These are phyloP conservation scores for Vireo griseus DNA, from an alignment of 2,797 vertebrate genomes.

Conservation along the genomic window DNA sequence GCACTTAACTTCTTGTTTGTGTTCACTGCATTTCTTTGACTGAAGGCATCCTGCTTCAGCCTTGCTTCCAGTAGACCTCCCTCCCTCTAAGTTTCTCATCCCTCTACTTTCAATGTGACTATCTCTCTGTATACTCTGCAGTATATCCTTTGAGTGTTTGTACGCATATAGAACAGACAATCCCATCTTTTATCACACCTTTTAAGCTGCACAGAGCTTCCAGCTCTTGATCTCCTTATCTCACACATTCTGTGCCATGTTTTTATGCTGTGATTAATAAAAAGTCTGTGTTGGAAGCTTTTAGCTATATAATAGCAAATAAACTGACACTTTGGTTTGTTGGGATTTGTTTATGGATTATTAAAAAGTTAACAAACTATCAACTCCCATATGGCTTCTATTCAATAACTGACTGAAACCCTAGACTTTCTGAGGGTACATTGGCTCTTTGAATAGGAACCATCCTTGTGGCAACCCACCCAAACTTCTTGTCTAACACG, in stretches of 20 bases:
- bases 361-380: background rate
- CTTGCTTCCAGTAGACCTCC: background rate
- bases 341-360: background rate
- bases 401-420: background rate
- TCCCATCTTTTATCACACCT: background rate
- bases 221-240: background rate
- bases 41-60: background rate
- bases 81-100: background rate
- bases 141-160: background rate
- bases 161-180: background rate
- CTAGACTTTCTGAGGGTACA: background rate
- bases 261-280: background rate
- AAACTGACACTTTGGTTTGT: background rate
- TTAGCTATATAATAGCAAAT: background rate
- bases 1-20: background rate
- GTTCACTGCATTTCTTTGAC: background rate
- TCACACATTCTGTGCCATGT: background rate
- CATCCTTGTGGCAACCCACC: background rate
- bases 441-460: background rate
- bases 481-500: background rate
- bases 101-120: background rate
- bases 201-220: background rate
- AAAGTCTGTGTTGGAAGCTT: background rate
- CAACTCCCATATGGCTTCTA: background rate
- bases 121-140: background rate